Evolutionary conservation across 2,888 invertebrate species (phyloP).

Genomic region (Xestobium rufovillosum): DNA sequence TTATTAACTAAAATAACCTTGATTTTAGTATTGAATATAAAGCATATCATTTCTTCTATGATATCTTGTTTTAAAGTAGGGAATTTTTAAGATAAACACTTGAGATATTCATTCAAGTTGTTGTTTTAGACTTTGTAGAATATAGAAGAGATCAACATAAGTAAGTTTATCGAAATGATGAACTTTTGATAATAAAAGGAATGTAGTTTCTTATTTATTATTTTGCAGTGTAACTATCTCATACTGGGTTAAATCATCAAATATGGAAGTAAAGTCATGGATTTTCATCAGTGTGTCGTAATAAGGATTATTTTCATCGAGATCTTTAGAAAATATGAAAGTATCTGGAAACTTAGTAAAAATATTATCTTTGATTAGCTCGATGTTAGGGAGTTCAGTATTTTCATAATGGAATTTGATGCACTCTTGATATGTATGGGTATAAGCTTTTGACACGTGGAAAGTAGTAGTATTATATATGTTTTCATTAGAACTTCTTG

Average conservation of each 20-base stretch:
- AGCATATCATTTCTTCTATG: slow-evolving; percentile 9
- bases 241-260: no score
- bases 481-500: no score
- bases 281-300: slow-evolving; percentile 8
- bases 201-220: no score
- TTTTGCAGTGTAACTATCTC: no score
- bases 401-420: slow-evolving; percentile 17
- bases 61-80: slow-evolving; percentile 9
- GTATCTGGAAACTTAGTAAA: slow-evolving; percentile 6
- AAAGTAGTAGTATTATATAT: no score
- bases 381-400: slow-evolving; percentile 10
- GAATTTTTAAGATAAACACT: no score
- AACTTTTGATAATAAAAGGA: no score
- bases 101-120: no score
- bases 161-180: slow-evolving; percentile 1
- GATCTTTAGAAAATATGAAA: slow-evolving; percentile 3
- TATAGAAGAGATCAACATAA: not conserved
- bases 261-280: slow-evolving; percentile 14
- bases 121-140: no score
- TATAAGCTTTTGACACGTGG: no score
- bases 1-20: not conserved
- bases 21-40: not conserved
- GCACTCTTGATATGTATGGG: no score
- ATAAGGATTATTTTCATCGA: slow-evolving; percentile 8
- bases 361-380: slow-evolving; percentile 7